These are phyloP conservation scores for Accipiter cooperii DNA, from an alignment of 2,113 vertebrate species.

Conservation along the genomic window DNA sequence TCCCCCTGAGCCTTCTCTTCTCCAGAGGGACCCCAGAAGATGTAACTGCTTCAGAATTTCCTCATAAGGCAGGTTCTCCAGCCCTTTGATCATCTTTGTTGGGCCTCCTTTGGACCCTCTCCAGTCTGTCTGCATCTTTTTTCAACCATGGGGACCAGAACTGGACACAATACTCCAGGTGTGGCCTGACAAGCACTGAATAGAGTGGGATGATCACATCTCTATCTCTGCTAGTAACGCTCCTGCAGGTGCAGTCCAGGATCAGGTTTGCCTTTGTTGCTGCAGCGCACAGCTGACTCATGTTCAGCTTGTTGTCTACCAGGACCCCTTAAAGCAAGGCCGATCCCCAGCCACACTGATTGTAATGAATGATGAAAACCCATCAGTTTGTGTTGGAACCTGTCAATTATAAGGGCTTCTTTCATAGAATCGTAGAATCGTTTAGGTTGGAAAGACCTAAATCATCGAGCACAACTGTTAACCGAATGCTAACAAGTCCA, in stretches of 20 bases:
- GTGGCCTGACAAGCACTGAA: neutral
- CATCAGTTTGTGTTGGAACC: neutral
- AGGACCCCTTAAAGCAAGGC: neutral
- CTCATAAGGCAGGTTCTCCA: neutral
- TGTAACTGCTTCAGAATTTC: neutral
- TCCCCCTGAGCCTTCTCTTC: neutral
- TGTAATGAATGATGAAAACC: neutral
- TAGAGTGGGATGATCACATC: neutral
- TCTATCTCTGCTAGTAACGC: neutral
- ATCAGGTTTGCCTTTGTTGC: neutral
- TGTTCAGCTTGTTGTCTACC: neutral
- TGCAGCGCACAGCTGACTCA: neutral
- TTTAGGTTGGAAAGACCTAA: neutral
- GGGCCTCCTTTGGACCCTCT: neutral
- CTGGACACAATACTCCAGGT: neutral
- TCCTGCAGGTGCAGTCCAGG: too few species aligned
- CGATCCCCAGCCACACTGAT: neutral
- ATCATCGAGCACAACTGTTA: neutral
- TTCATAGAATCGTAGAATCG: neutral
- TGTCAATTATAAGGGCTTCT: neutral
- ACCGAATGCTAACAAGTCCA: neutral
- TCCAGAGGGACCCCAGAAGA: neutral
- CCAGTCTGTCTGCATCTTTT: neutral
- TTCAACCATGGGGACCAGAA: neutral
- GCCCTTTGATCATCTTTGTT: neutral